phyloP scores from a whole-genome alignment of 64 coral and sea anemone species.

The Stylophora pistillata region DNA sequence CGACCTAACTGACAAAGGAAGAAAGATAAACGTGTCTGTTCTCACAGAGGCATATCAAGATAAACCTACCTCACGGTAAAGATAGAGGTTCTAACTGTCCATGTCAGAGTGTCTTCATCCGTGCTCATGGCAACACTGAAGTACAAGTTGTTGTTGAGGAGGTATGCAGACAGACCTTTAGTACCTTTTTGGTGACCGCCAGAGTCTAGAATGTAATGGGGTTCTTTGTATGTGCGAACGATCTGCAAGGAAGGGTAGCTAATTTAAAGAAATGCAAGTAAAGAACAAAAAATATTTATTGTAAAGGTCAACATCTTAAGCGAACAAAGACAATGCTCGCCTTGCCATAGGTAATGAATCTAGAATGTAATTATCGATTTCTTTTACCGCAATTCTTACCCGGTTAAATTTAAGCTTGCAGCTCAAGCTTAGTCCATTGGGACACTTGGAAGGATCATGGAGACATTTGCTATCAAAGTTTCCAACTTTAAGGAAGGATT shows the following conservation, averaged over 20 bases:
- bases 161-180: constrained; percentile 77
- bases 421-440: constrained; percentile 87
- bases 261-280: not conserved
- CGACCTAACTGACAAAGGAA: too few relatives aligned
- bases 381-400: constrained; percentile 28
- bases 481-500: constrained; percentile 81
- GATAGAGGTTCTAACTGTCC: constrained; percentile 91
- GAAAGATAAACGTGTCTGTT: too few relatives aligned
- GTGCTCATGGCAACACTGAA: constrained; percentile 85
- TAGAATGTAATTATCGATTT: not conserved
- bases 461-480: constrained; percentile 77
- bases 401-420: constrained; percentile 95
- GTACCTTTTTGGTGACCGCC: constrained; percentile 73
- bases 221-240: constrained; percentile 81
- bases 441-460: constrained; percentile 84
- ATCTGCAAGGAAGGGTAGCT: constrained; percentile 7
- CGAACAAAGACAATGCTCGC: too few relatives aligned
- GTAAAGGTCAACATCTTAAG: not conserved
- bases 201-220: constrained; percentile 83
- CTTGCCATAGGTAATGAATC: not conserved
- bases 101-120: constrained; percentile 83
- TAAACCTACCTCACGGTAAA: constrained; percentile 80
- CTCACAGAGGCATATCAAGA: too few relatives aligned
- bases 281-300: not conserved
- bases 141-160: constrained; percentile 86